Evolutionary conservation across 2,797 vertebrate species (phyloP), one percentile per base, ranked within the genome.

Genomic region (Nannoperca obscura): DNA sequence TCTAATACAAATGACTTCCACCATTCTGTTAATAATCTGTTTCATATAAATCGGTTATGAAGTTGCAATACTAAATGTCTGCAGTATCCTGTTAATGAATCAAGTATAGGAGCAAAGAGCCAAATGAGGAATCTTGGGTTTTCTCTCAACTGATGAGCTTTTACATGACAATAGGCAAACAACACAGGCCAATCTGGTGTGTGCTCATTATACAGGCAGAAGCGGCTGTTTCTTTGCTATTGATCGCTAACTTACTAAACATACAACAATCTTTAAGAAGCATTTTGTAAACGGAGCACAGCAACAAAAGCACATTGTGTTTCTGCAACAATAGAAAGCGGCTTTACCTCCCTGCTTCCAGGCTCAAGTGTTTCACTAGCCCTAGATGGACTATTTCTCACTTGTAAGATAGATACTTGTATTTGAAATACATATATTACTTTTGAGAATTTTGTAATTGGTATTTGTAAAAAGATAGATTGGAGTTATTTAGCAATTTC

Each of bases 31-130:
- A 61, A 42, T 27, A n/a, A 52, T 72, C 3, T 62, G 22, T 30
- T 62, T 62, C 22, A 38, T 27, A 60, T 2, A 24, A 71, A 49
- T 47, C 36, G 32, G 30, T 70, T 47, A 70, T 58, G 13, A 32
- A 69, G 36, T 22, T 15, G 22, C 57, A 30, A 61, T 52, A n/a
- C 34, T 20, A 42, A 52, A 40, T 50, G 46, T 71, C 46, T 30
- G 24, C 69, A 32, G 11, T 17, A 10, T 42, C 24, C 70, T 53
- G 49, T 42, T 72, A 62, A 53, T 62, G 49, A 72, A 62, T 8
- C 59, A 30, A 24, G 32, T 44, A 17, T 22, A 5, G 15, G 38
- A 44, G 47, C 20, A 55, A 55, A 36, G 15, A 11, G 20, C 17
- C 52, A 47, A 53, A 49, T 64, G n/a, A 64, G 46, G 32, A 46